Conservation (phyloP, 2,888 invertebrate genomes). For the Cloeon dipterum region DNA sequence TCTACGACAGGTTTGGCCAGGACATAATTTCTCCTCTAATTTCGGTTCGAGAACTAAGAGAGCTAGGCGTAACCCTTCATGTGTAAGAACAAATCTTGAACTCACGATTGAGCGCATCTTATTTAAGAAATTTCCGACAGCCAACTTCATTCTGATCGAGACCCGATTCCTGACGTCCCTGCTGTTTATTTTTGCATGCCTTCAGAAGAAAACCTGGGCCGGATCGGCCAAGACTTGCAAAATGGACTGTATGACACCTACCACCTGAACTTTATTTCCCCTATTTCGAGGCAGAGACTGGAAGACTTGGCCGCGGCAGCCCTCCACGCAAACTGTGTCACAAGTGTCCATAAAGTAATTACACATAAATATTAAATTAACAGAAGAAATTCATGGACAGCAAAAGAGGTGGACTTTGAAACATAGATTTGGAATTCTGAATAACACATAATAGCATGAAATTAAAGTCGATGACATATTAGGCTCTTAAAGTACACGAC, state of each 20-base stretch:
- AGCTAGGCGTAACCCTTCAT: constrained; percentile 92
- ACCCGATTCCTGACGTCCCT: constrained; percentile 94
- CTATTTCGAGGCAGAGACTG: constrained; percentile 76
- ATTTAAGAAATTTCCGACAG: too few relatives aligned
- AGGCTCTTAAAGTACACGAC: too few relatives aligned
- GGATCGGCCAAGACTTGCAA: constrained; percentile 76
- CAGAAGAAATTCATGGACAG: neutral
- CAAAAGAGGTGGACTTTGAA: neutral
- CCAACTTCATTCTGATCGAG: constrained; percentile 66
- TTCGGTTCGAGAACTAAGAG: constrained; percentile 84
- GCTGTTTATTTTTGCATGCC: constrained; percentile 96
- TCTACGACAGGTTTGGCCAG: constrained; percentile 91
- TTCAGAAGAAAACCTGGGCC: constrained; percentile 81
- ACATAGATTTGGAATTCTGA: neutral
- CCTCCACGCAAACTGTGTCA: constrained; percentile 72
- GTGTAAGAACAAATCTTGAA: too few relatives aligned
- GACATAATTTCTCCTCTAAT: constrained; percentile 95
- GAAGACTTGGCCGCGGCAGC: constrained; percentile 90
- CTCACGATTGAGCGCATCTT: too few relatives aligned
- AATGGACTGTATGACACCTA: constrained; percentile 83
- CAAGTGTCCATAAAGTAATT: constrained; percentile 77
- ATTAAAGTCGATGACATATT: too few relatives aligned
- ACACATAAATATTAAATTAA: neutral
- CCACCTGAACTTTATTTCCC: constrained; percentile 90
- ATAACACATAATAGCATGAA: neutral